Conservation (phyloP, 2,797 vertebrate genomes). For the Myripristis murdjan region DNA sequence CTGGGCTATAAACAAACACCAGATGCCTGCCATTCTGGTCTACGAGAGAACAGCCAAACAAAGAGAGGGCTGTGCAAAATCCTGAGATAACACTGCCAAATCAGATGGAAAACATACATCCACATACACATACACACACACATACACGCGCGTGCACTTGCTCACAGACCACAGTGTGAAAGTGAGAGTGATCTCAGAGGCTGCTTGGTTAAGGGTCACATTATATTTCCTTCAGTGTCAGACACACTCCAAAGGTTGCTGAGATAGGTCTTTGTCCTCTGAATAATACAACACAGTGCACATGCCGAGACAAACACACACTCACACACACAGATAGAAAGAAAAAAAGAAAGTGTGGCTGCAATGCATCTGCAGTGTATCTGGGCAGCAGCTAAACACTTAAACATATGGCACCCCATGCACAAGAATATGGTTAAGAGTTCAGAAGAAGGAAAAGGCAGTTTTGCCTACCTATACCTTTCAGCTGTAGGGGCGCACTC, state of each 20-base stretch:
- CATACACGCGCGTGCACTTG: not conserved
- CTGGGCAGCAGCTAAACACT: conserved; percentile 5
- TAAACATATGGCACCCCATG: conserved; percentile 28
- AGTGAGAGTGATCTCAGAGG: conserved; percentile 26
- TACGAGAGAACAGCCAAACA: conserved; percentile 33
- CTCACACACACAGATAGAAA: not conserved
- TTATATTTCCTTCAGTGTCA: conserved; percentile 36
- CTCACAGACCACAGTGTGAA: conserved; percentile 19
- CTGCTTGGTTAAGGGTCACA: conserved; percentile 11
- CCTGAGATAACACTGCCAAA: conserved; percentile 39
- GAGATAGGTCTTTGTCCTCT: conserved; percentile 50
- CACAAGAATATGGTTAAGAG: conserved; percentile 29
- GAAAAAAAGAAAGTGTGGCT: conserved; percentile 8
- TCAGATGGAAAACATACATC: conserved; percentile 24
- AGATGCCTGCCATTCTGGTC: conserved; percentile 51
- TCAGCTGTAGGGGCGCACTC: not conserved
- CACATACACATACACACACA: conserved; percentile 1
- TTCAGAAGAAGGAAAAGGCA: conserved; percentile 21
- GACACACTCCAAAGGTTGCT: conserved; percentile 45
- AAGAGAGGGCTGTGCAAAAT: conserved; percentile 37
- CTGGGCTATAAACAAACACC: conserved; percentile 56
- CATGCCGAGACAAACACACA: conserved; percentile 5
- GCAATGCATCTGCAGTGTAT: not conserved
- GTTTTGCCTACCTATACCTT: conserved; percentile 11
- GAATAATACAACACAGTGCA: conserved; percentile 26